Evolutionary conservation across 2,113 vertebrate species (phyloP), one percentile per base, ranked within the genome.

Genomic region (Platichthys flesus): DNA sequence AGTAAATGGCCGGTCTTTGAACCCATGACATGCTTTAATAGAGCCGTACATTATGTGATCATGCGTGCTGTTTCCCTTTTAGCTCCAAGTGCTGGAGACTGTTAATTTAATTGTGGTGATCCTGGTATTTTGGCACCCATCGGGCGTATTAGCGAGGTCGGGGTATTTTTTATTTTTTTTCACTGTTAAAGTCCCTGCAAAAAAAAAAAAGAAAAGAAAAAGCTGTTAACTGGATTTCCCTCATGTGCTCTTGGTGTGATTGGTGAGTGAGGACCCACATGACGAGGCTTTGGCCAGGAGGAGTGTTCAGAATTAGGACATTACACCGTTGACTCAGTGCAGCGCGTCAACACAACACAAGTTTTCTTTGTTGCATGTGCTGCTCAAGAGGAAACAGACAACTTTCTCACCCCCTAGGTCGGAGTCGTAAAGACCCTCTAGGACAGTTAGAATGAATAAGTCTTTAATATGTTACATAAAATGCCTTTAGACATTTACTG

Each of bases 11-110:
- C 84, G 71, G 5, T 67, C 67, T 47, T 76, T 88, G 76, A 90
- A 91, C 87, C 83, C 47, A 4, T 55, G 78, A 84, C 63, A 61
- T 68, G 69, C 74, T 89, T 89, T 77, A 79, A 79, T 84, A 78
- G 82, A 90, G 82, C 76, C 67, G 68, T 71, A 64, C 69, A 47
- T 57, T 68, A 66, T 63, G 85, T 71, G 42, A 64, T 31, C 65
- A 12, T 72, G 85, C 40, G 15, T n/a, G 70, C 59, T 80, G 61
- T 67, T 73, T 67, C 67, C 64, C 21, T 54, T 61, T 54, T 47
- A 24, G 23, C 75, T 74, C 12, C 35, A 71, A 37, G 28, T 49
- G 63, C 21, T 65, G 10, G 56, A 67, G 71, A 66, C n/a, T 16
- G 20, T 13, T 56, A 28, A 62, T 70, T 35, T 60, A 42, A 52